phyloP scores from a whole-genome alignment of 2,113 vertebrate genomes.

The Tetrao urogallus region DNA sequence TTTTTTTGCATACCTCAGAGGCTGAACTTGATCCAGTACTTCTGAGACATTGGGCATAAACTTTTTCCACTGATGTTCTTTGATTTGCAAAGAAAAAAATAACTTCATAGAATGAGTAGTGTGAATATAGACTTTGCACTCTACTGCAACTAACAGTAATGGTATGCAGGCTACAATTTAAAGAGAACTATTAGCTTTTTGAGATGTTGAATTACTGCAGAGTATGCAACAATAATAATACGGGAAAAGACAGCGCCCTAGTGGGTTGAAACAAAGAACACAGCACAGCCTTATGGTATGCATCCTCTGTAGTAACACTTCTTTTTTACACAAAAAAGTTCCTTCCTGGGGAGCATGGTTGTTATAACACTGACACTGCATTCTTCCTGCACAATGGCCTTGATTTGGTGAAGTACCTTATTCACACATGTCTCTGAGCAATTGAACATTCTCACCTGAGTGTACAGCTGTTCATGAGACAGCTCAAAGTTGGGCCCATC shows the following conservation, averaged over 20 bases:
- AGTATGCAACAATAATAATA: conserved; percentile 55
- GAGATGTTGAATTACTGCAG: conserved; percentile 59
- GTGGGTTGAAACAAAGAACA: conserved; percentile 63
- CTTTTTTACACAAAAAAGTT: conserved; percentile 31
- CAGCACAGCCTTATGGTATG: background rate
- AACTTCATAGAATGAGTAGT: background rate
- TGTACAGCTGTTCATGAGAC: background rate
- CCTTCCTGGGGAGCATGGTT: conserved; percentile 8
- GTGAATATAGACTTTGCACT: conserved; percentile 70
- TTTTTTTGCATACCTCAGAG: background rate
- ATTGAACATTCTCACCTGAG: background rate
- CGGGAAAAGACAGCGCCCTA: conserved; percentile 41
- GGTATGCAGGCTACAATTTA: conserved; percentile 66
- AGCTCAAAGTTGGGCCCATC: background rate
- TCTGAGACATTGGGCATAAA: background rate
- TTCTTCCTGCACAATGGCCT: conserved; percentile 12
- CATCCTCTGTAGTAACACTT: conserved; percentile 28
- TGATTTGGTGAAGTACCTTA: conserved; percentile 16
- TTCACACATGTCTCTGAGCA: background rate
- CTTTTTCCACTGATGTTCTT: conserved; percentile 49
- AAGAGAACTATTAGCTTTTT: conserved; percentile 60
- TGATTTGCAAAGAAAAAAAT: conserved; percentile 19
- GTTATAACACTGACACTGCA: background rate
- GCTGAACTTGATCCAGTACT: background rate
- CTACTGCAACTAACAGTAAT: conserved; percentile 38